Evolutionary conservation across 2,113 vertebrate species (phyloP), one percentile per base, ranked within the genome.

Genomic region (Procapra przewalskii): DNA sequence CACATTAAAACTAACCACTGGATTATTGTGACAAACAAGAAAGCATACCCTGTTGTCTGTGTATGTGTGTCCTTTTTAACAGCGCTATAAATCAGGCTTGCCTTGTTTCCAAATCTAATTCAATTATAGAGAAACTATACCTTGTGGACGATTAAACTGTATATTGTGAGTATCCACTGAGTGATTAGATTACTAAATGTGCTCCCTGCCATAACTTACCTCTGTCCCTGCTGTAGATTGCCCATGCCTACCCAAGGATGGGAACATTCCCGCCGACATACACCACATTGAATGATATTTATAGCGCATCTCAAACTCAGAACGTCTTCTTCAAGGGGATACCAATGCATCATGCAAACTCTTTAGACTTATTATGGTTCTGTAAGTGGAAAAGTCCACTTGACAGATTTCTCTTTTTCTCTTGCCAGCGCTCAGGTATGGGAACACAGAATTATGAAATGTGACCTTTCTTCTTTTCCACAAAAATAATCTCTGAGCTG

Each of bases 111-210:
- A 97, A 97, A 96, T 98, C 96, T 97, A 97, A 98, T 98, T 98
- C 98, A 99, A 98, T 99, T 98, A 98, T 79, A 96, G 98, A 71
- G 94, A 97, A 97, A 88, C 95, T 21, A 36, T 98, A 98, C 97
- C 97, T 98, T 96, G 98, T 98, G 98, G 98, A 93, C 87, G 93
- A 98, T 99, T 99, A 98, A 98, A 98, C 97, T 98, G 97, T 98
- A 98, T 98, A 99, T 99, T 96, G 98, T 98, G 98, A 97, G 97
- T 98, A 98, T 99, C 98, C 97, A 94, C 71, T 17, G 94, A 97
- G 97, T 92, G 87, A 97, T 96, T 96, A 97, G 96, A 98, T 97
- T 80, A 98, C 98, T 98, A 96, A 98, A 97, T 96, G 88, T 96
- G 93, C 94, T 98, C 97, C 97, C 86, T 84, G 94, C 95, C 97